These are phyloP conservation scores for Platyrinchus mystaceus DNA, from an alignment of 2,797 vertebrate genomes.

Conservation along the genomic window DNA sequence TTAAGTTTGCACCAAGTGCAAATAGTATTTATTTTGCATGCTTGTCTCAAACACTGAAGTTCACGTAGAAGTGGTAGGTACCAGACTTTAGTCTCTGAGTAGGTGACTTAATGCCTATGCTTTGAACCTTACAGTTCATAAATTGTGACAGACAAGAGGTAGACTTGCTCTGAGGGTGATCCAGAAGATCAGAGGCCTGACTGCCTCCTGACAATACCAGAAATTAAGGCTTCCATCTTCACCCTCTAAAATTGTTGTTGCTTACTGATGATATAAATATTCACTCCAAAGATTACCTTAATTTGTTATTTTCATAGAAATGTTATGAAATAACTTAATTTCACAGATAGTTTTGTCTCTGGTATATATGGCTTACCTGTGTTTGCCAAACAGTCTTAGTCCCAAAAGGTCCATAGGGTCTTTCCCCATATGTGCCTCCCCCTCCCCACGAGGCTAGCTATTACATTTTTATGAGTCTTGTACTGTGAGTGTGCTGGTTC, in stretches of 20 bases:
- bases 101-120: background rate
- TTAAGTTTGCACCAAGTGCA: background rate
- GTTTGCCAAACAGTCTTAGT: background rate
- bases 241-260: background rate
- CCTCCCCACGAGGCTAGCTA: background rate
- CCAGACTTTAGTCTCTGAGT: background rate
- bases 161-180: background rate
- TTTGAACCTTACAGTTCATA: background rate
- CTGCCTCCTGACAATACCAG: background rate
- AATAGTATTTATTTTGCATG: background rate
- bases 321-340: background rate
- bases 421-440: background rate
- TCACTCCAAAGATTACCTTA: background rate
- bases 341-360: background rate
- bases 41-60: background rate
- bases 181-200: background rate
- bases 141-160: background rate
- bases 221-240: background rate
- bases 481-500: background rate
- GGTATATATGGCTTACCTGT: background rate
- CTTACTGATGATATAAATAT: background rate
- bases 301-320: background rate
- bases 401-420: background rate
- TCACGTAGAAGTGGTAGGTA: background rate
- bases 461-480: background rate